Percentiles rank a stretch among this genome's conserved stretches.
Conservation (phyloP, 1,140 invertebrate genomes). For the Pachyrhynchus sulphureomaculatus region DNA sequence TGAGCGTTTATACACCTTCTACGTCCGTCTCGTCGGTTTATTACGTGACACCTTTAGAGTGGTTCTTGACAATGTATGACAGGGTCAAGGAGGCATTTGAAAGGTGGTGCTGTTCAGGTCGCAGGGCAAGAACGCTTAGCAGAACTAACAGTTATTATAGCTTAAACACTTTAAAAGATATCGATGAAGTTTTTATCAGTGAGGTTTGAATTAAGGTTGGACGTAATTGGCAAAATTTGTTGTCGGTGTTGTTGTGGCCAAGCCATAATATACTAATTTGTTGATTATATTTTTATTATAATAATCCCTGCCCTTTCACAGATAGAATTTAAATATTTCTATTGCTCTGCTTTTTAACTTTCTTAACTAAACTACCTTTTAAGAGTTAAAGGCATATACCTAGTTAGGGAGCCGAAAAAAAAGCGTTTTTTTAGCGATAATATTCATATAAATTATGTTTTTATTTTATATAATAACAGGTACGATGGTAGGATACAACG, state of each 20-base stretch:
- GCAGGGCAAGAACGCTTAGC: conserved; percentile 10
- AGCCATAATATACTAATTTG: background rate
- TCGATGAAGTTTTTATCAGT: conserved; percentile 24
- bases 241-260: background rate
- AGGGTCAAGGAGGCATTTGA: conserved; percentile 26
- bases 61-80: conserved; percentile 22
- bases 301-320: too few species aligned
- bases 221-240: background rate
- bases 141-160: conserved; percentile 41
- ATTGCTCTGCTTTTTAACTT: too few species aligned
- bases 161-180: conserved; percentile 36
- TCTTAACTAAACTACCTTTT: too few species aligned
- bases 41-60: conserved; percentile 30
- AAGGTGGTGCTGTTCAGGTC: conserved; percentile 28
- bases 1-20: conserved; percentile 28
- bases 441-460: too few species aligned
- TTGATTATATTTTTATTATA: too few species aligned
- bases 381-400: too few species aligned
- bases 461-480: too few species aligned
- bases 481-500: too few species aligned
- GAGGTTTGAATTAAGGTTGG: conserved; percentile 18
- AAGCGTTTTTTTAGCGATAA: too few species aligned
- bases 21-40: conserved; percentile 26
- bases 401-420: too few species aligned
- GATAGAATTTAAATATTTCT: too few species aligned